Evolutionary conservation across 2,797 vertebrate species (phyloP).

Genomic region (Astyanax mexicanus): DNA sequence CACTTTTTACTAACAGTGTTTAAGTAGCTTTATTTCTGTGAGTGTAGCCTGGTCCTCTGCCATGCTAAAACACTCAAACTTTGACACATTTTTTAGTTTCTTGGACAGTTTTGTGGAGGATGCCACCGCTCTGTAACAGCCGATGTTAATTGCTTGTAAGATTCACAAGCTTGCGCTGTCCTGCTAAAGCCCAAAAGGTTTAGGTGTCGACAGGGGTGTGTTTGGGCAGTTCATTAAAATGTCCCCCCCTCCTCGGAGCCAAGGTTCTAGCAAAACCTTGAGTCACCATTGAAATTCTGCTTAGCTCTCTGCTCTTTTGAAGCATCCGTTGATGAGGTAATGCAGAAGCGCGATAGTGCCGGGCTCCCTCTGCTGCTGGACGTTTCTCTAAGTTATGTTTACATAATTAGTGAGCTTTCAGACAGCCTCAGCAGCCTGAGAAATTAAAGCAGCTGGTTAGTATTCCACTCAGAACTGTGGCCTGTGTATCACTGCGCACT

Average conservation of each 20-base stretch:
- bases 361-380: constrained; percentile 73
- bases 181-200: constrained; percentile 69
- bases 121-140: constrained; percentile 38
- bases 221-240: constrained; percentile 72
- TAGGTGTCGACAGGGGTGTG: constrained; percentile 66
- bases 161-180: constrained; percentile 61
- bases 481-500: constrained; percentile 58
- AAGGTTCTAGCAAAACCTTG: constrained; percentile 81
- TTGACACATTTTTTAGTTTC: neutral
- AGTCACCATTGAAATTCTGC: constrained; percentile 80
- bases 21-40: neutral
- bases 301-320: constrained; percentile 72
- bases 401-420: constrained; percentile 77
- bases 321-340: constrained; percentile 83
- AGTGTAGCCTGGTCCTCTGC: neutral
- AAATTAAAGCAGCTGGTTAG: constrained; percentile 77
- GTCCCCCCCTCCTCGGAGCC: constrained; percentile 38
- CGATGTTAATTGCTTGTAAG: constrained; percentile 60
- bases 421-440: constrained; percentile 75
- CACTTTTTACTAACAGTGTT: neutral
- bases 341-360: constrained; percentile 70
- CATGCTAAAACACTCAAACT: neutral
- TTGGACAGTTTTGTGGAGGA: constrained; percentile 22
- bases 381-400: constrained; percentile 84
- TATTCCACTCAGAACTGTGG: constrained; percentile 68